Conservation (phyloP, 2,888 invertebrate species). For the Apodemia hepburni region DNA sequence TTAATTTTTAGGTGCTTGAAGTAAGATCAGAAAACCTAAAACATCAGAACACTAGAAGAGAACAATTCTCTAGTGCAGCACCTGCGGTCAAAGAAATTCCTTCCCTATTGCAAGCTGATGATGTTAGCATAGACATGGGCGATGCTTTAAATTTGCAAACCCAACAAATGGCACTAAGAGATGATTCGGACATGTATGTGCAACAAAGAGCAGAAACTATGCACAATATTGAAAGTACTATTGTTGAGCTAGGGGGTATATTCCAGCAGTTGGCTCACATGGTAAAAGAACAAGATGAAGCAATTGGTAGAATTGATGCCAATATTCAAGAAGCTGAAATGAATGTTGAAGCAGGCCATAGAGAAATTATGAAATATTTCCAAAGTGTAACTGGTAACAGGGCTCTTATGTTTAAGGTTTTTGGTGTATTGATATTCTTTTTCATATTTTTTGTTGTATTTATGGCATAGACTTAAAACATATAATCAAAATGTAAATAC, state of each 20-base stretch:
- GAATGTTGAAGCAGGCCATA: conserved; percentile 98
- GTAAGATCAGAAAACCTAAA: conserved; percentile 98
- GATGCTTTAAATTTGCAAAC: conserved; percentile 70
- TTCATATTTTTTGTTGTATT: conserved; percentile 99
- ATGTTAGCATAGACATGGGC: conserved; percentile 93
- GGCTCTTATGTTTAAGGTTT: conserved; percentile 99
- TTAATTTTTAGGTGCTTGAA: conserved; percentile 87
- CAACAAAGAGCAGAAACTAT: conserved; percentile 97
- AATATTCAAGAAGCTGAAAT: conserved; percentile 97
- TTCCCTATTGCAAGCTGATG: conserved; percentile 81
- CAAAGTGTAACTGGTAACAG: conserved; percentile 97
- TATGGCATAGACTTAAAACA: conserved; percentile 82
- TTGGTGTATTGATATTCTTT: conserved; percentile 98
- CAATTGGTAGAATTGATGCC: conserved; percentile 97
- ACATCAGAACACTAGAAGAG: conserved; percentile 95
- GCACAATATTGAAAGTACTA: conserved; percentile 99
- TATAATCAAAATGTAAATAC: conserved; percentile 14
- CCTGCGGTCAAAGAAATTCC: conserved; percentile 70
- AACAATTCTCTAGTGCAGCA: conserved; percentile 85
- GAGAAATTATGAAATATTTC: conserved; percentile 98
- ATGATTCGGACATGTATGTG: conserved; percentile 94
- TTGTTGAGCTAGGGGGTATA: conserved; percentile 99
- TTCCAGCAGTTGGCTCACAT: conserved; percentile 97
- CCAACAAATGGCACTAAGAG: conserved; percentile 88
- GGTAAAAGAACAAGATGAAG: conserved; percentile 99